A percentile compares a stretch with the other conserved stretches of the same genome.
Evolutionary conservation across 2,113 vertebrate species (phyloP).

Genomic region (Brachyistius frenatus): DNA sequence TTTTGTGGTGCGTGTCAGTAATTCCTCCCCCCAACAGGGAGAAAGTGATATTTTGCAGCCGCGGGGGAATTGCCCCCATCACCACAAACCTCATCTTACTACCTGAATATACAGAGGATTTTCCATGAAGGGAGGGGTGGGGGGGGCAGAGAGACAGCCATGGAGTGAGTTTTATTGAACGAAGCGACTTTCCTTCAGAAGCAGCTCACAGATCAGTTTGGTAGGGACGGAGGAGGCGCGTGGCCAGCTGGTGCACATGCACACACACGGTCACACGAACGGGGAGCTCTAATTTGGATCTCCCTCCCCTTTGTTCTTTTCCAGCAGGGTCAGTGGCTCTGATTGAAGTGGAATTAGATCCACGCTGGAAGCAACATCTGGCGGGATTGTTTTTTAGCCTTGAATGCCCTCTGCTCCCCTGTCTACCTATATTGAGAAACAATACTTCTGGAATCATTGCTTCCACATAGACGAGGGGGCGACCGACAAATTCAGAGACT

Average conservation of each 20-base stretch:
- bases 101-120: constrained; percentile 46
- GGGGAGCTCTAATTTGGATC: constrained; percentile 11
- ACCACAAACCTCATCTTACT: constrained; percentile 77
- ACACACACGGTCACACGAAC: background rate
- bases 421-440: background rate
- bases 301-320: constrained; percentile 6
- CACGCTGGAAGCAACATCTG: constrained; percentile 59
- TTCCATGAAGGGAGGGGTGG: constrained; percentile 18
- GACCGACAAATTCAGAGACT: too few relatives aligned
- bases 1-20: constrained; percentile 81
- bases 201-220: constrained; percentile 12
- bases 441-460: constrained; percentile 3
- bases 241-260: constrained; percentile 13
- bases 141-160: background rate
- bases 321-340: constrained; percentile 40
- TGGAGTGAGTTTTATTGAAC: constrained; percentile 35
- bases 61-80: constrained; percentile 73
- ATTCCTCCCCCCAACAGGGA: constrained; percentile 66
- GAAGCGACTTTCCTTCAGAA: constrained; percentile 22
- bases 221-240: background rate
- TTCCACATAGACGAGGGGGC: background rate
- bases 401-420: background rate
- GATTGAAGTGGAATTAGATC: constrained; percentile 55
- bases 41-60: constrained; percentile 85
- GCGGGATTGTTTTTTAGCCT: constrained; percentile 53